Conservation (phyloP, 2,888 invertebrate genomes). For the Polydesmus complanatus region DNA sequence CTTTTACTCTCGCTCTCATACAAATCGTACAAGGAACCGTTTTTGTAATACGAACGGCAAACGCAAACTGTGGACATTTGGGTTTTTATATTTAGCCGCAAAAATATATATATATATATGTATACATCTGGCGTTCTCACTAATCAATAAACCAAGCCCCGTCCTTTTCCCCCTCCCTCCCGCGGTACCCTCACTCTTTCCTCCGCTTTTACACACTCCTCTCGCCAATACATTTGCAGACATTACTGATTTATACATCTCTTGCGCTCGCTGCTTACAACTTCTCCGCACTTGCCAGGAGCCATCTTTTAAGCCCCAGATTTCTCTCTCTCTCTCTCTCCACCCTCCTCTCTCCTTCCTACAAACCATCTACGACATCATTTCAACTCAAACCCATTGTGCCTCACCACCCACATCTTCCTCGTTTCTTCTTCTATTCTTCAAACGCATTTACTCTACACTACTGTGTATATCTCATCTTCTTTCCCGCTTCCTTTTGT, state of each 20-base stretch:
- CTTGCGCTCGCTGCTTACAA: neutral
- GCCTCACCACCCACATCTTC: neutral
- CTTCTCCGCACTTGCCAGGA: neutral
- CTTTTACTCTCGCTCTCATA: too few relatives aligned
- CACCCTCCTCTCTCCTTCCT: neutral
- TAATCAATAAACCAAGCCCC: neutral
- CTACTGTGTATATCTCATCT: neutral
- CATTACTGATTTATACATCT: neutral
- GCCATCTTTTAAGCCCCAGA: neutral
- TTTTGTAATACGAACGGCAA: neutral
- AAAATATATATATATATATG: neutral
- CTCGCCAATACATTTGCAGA: neutral
- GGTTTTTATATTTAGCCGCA: neutral
- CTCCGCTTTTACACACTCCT: too few relatives aligned
- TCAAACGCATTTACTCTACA: neutral
- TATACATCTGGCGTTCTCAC: neutral
- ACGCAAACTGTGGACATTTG: neutral
- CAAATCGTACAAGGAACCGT: neutral
- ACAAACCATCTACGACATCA: neutral
- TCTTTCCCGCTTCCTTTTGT: too few relatives aligned
- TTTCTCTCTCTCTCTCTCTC: neutral
- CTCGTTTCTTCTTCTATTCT: neutral
- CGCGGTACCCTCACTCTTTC: too few relatives aligned
- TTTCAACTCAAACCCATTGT: neutral
- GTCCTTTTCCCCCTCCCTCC: neutral